These are phyloP conservation scores for Melinaea menophilus DNA, from an alignment of 2,888 invertebrate genomes.

Conservation along the genomic window DNA sequence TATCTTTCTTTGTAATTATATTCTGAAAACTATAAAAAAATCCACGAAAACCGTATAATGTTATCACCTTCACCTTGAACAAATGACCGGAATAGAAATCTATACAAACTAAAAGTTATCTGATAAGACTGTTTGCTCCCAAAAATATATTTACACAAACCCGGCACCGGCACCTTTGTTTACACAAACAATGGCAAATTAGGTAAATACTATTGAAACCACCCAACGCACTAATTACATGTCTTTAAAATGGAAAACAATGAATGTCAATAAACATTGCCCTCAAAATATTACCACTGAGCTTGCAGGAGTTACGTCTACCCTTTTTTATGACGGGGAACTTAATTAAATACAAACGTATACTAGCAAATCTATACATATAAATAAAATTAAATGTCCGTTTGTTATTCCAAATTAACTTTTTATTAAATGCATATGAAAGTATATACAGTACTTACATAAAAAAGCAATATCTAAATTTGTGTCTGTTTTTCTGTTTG, in stretches of 20 bases:
- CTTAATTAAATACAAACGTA: background rate
- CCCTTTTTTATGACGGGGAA: background rate
- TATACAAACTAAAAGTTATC: conserved; percentile 37
- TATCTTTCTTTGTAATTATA: background rate
- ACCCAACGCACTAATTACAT: conserved; percentile 12
- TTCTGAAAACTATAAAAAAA: background rate
- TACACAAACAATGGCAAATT: conserved; percentile 50
- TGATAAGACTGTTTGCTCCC: conserved; percentile 42
- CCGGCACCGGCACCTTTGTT: conserved; percentile 48
- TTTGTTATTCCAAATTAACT: too few relatives aligned
- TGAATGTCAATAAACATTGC: conserved; percentile 8
- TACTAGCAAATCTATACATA: background rate
- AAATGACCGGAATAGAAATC: conserved; percentile 21
- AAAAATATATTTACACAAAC: conserved; percentile 30
- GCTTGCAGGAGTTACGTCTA: conserved; percentile 1
- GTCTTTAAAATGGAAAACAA: conserved; percentile 25
- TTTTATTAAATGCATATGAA: too few relatives aligned
- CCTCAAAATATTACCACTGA: conserved; percentile 4
- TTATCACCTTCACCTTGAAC: conserved; percentile 23
- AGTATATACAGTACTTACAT: background rate
- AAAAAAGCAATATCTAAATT: too few relatives aligned
- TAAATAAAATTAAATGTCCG: background rate
- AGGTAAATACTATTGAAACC: conserved; percentile 48
- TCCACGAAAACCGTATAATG: background rate
- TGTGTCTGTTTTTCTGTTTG: too few relatives aligned